A percentile compares a stretch with the other conserved stretches of the same genome.
These are phyloP conservation scores for Xylophagus ater DNA, from an alignment of 2,888 invertebrate species.

Conservation along the genomic window DNA sequence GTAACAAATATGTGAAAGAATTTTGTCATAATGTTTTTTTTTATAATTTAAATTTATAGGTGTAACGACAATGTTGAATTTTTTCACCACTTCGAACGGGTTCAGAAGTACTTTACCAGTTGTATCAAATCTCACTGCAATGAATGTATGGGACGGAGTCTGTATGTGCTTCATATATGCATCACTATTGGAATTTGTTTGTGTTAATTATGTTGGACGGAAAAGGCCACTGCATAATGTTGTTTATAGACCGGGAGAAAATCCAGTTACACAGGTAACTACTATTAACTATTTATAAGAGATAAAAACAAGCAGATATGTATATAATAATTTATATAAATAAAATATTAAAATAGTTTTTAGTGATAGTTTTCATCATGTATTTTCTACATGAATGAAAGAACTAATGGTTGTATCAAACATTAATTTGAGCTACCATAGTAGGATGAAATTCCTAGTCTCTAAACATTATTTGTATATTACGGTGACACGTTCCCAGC, in stretches of 20 bases:
- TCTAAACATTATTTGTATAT: too few species aligned
- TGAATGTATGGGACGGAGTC: slow-evolving; percentile 96
- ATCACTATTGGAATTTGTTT: slow-evolving; percentile 84
- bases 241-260: slow-evolving; percentile 80
- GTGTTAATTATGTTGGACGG: slow-evolving; percentile 89
- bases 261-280: slow-evolving; percentile 87
- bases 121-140: slow-evolving; percentile 86
- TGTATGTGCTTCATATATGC: slow-evolving; percentile 97
- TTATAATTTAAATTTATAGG: slow-evolving; percentile 45
- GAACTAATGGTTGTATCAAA: too few species aligned
- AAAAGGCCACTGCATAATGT: slow-evolving; percentile 82
- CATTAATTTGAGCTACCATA: too few species aligned
- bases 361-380: too few species aligned
- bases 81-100: slow-evolving; percentile 91
- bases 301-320: too few species aligned
- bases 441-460: too few species aligned
- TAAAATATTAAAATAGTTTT: too few species aligned
- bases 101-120: slow-evolving; percentile 87
- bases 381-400: too few species aligned
- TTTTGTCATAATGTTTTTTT: not conserved
- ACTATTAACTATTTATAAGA: too few species aligned
- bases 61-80: slow-evolving; percentile 95
- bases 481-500: too few species aligned
- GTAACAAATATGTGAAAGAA: too few species aligned
- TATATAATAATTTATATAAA: too few species aligned